A percentile compares a stretch with the other conserved stretches of the same genome.
Conservation (phyloP, 2,888 invertebrate species). For the Apeira syringaria region DNA sequence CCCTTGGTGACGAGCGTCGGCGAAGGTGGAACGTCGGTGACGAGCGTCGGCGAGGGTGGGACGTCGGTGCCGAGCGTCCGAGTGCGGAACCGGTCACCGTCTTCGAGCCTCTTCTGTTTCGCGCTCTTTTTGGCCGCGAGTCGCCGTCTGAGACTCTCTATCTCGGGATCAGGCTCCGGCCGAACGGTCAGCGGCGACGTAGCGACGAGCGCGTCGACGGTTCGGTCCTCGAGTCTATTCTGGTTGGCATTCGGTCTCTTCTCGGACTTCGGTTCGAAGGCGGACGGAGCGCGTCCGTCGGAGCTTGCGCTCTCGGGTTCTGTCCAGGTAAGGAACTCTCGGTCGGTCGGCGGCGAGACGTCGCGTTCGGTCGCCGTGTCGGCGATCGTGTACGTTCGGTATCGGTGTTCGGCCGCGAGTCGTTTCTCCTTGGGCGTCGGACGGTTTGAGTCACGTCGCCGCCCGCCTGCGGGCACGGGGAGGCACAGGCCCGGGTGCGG, state of each 20-base stretch:
- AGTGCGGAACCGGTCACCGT: constrained; percentile 89
- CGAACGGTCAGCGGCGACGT: constrained; percentile 36
- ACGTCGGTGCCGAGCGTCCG: constrained; percentile 85
- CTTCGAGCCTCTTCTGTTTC: constrained; percentile 85
- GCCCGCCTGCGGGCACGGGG: constrained; percentile 90
- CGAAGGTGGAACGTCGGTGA: constrained; percentile 78
- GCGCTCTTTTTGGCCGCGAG: constrained; percentile 73
- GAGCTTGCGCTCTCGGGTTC: constrained; percentile 71
- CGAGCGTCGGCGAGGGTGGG: constrained; percentile 83
- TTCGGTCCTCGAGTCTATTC: constrained; percentile 85
- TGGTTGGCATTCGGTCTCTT: constrained; percentile 85
- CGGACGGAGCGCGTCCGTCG: constrained; percentile 62
- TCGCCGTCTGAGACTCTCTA: constrained; percentile 65
- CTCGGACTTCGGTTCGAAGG: constrained; percentile 58
- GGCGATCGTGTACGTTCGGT: constrained; percentile 92
- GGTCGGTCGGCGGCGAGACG: constrained; percentile 54
- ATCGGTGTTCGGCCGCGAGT: constrained; percentile 89
- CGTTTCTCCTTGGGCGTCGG: constrained; percentile 92
- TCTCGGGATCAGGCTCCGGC: constrained; percentile 55
- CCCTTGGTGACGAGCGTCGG: constrained; percentile 75
- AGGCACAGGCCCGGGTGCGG: constrained; percentile 89
- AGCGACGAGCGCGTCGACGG: constrained; percentile 69
- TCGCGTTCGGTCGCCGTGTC: constrained; percentile 68
- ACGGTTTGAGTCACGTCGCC: constrained; percentile 70
- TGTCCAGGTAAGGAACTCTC: constrained; percentile 72